These are phyloP conservation scores for Cryptocephalus primarius DNA, from an alignment of 2,888 invertebrate species.

Conservation along the genomic window DNA sequence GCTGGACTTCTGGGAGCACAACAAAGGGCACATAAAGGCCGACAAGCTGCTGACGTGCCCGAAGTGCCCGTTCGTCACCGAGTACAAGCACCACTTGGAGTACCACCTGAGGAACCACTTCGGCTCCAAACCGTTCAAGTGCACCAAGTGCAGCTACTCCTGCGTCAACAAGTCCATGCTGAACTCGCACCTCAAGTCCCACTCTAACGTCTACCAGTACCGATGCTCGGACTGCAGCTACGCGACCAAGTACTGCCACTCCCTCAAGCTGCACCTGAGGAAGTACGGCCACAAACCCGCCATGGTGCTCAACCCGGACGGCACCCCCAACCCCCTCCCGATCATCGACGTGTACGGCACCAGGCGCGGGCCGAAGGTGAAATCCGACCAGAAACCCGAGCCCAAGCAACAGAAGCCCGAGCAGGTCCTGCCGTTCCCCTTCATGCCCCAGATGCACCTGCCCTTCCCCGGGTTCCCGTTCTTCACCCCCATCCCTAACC, in stretches of 20 bases:
- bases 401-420: conserved; percentile 5
- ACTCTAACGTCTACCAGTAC: conserved; percentile 86
- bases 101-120: conserved; percentile 93
- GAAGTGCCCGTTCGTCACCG: conserved; percentile 94
- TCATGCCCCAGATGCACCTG: conserved; percentile 16
- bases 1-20: conserved; percentile 88
- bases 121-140: conserved; percentile 92
- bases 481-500: conserved; percentile 19
- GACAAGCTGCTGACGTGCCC: conserved; percentile 87
- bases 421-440: conserved; percentile 11
- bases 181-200: conserved; percentile 94
- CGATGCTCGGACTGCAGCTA: conserved; percentile 89
- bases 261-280: conserved; percentile 85
- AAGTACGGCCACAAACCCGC: conserved; percentile 88
- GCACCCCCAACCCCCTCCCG: conserved; percentile 75
- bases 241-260: conserved; percentile 96
- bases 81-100: conserved; percentile 96
- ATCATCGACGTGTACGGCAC: conserved; percentile 89
- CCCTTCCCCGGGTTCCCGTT: conserved; percentile 19
- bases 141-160: conserved; percentile 75
- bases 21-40: conserved; percentile 79
- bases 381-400: conserved; percentile 12
- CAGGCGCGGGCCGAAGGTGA: conserved; percentile 69
- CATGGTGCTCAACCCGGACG: conserved; percentile 80
- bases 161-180: conserved; percentile 99